Percentiles rank a stretch among this genome's conserved stretches.
These are phyloP conservation scores for Cottus gobio DNA, from an alignment of 2,113 vertebrate species.

Conservation along the genomic window DNA sequence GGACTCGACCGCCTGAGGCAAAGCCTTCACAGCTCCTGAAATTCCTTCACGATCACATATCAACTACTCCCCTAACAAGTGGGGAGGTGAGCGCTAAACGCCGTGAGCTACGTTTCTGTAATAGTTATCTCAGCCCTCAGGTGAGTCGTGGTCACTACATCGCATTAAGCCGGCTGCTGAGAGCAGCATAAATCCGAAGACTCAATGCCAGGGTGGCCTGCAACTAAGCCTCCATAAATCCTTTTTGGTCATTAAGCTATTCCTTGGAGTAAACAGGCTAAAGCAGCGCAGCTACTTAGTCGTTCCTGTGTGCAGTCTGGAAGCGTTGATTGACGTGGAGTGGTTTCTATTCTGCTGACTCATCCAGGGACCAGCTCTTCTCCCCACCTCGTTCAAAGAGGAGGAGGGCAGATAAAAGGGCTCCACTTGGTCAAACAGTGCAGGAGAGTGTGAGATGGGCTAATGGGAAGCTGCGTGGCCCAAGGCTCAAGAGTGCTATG, in stretches of 20 bases:
- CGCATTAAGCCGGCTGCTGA: conserved; percentile 64
- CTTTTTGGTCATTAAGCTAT: conserved; percentile 74
- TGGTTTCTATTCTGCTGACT: conserved; percentile 76
- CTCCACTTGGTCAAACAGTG: conserved; percentile 66
- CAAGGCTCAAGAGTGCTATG: conserved; percentile 25
- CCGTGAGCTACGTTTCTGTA: conserved; percentile 20
- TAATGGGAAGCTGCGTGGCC: conserved; percentile 70
- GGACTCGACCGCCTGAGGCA: not conserved
- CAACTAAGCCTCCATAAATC: conserved; percentile 71
- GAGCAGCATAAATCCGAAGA: conserved; percentile 60
- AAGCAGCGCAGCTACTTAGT: conserved; percentile 55
- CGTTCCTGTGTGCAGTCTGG: conserved; percentile 53
- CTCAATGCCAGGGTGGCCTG: conserved; percentile 32
- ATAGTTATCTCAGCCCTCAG: conserved; percentile 52
- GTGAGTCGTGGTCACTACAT: conserved; percentile 60
- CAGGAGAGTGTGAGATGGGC: conserved; percentile 51
- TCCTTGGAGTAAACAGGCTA: conserved; percentile 62
- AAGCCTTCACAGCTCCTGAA: conserved; percentile 14
- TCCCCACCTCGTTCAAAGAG: conserved; percentile 64
- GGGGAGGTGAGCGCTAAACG: conserved; percentile 9
- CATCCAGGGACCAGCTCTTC: conserved; percentile 58
- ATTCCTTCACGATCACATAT: conserved; percentile 1
- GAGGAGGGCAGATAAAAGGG: conserved; percentile 61
- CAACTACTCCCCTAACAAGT: conserved; percentile 14
- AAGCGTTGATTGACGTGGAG: conserved; percentile 68